These are phyloP conservation scores for Neodiprion fabricii DNA, from an alignment of 1,140 invertebrate genomes.

Conservation along the genomic window DNA sequence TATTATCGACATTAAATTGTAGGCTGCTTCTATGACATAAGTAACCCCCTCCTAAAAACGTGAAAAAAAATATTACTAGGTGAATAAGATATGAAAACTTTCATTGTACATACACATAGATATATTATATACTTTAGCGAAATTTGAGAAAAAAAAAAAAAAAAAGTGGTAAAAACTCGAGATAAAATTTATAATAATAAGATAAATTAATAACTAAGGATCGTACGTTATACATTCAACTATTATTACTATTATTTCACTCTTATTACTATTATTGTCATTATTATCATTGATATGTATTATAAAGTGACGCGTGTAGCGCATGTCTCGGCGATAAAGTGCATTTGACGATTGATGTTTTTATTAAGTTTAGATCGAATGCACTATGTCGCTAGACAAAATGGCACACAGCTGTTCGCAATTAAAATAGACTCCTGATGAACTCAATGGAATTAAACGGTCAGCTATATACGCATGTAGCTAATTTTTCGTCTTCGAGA, in stretches of 20 bases:
- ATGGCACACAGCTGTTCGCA: slow-evolving; percentile 34
- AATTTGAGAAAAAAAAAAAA: neutral
- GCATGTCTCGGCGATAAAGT: slow-evolving; percentile 38
- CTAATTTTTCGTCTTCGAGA: too few species aligned
- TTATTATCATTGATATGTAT: slow-evolving; percentile 14
- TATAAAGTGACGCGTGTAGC: slow-evolving; percentile 22
- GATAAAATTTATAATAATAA: neutral
- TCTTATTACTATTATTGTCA: neutral
- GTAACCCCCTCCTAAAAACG: neutral
- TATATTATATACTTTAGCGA: neutral
- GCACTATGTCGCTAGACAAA: slow-evolving; percentile 41
- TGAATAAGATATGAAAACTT: neutral
- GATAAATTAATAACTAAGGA: neutral
- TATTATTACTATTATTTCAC: too few species aligned
- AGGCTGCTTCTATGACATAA: slow-evolving; percentile 1
- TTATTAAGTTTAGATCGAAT: slow-evolving; percentile 48
- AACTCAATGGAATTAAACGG: neutral
- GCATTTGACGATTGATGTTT: slow-evolving; percentile 47
- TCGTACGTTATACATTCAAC: neutral
- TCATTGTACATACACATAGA: neutral
- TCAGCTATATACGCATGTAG: neutral
- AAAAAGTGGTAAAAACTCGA: neutral
- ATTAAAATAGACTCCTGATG: slow-evolving; percentile 27
- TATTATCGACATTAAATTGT: neutral
- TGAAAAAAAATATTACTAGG: slow-evolving; percentile 5